phyloP scores from a whole-genome alignment of 2,113 vertebrate species.

The Megaceryle maxima region DNA sequence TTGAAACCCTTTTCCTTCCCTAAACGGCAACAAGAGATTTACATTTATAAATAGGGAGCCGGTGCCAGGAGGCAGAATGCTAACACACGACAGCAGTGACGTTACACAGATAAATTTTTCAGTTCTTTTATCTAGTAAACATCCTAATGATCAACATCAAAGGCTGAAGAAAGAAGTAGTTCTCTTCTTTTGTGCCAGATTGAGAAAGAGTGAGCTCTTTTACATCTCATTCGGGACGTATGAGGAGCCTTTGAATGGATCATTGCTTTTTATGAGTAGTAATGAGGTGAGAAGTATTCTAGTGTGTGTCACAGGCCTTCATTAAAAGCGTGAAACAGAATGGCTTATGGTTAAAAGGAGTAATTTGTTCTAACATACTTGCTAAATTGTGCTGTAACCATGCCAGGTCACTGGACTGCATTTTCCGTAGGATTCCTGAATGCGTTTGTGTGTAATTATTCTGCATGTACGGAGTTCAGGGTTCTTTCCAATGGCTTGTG shows the following conservation, averaged over 20 bases:
- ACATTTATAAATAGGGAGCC: constrained; percentile 45
- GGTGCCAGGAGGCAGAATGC: constrained; percentile 10
- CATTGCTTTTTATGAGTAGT: constrained; percentile 88
- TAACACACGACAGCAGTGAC: constrained; percentile 74
- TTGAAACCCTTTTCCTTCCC: constrained; percentile 12
- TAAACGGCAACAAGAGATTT: constrained; percentile 45
- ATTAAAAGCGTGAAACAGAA: constrained; percentile 84
- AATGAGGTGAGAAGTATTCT: constrained; percentile 92
- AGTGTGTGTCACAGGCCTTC: constrained; percentile 85
- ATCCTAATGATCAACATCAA: constrained; percentile 84
- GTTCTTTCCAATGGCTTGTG: constrained; percentile 53
- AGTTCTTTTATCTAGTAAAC: constrained; percentile 83
- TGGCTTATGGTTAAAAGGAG: constrained; percentile 80
- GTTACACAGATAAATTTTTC: constrained; percentile 77
- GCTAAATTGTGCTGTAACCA: constrained; percentile 80
- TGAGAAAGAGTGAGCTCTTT: constrained; percentile 65
- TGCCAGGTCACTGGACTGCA: constrained; percentile 73
- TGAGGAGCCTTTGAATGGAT: constrained; percentile 83
- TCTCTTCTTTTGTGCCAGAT: constrained; percentile 65
- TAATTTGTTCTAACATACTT: constrained; percentile 85
- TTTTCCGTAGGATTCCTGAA: constrained; percentile 73
- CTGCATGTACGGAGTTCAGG: neutral
- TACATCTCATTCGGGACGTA: constrained; percentile 79
- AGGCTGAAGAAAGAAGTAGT: constrained; percentile 66
- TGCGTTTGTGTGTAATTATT: constrained; percentile 73